A percentile compares a stretch with the other conserved stretches of the same genome.
phyloP scores from a whole-genome alignment of 2,113 vertebrate genomes.

The Pteruthius melanotis region DNA sequence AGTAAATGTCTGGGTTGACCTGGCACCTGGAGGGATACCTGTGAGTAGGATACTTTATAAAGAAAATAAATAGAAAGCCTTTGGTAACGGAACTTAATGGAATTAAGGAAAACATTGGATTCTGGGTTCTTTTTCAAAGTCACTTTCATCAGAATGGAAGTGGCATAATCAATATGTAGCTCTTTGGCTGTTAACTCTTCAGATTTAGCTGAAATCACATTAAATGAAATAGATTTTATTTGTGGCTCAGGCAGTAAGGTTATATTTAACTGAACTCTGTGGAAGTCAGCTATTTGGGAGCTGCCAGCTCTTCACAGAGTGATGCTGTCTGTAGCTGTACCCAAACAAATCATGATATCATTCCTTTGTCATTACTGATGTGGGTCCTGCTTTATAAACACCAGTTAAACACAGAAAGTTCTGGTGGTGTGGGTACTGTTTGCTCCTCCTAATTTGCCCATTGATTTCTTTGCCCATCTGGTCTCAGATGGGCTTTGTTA shows the following conservation, averaged over 20 bases:
- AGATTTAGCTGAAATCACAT: slow-evolving; percentile 38
- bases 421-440: not conserved
- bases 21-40: not conserved
- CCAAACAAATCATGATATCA: not conserved
- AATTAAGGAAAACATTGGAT: not conserved
- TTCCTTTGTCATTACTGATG: not conserved
- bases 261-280: slow-evolving; percentile 32
- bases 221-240: slow-evolving; percentile 30
- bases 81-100: not conserved
- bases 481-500: not conserved
- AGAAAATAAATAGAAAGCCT: not conserved
- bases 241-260: not conserved
- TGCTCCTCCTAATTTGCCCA: not conserved
- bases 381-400: not conserved
- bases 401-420: not conserved
- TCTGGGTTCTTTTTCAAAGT: not conserved
- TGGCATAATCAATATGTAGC: slow-evolving; percentile 34
- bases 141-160: not conserved
- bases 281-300: slow-evolving; percentile 9
- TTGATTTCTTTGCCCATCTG: not conserved
- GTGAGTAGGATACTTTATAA: not conserved
- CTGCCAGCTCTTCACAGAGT: not conserved
- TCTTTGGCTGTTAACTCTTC: slow-evolving; percentile 27
- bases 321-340: not conserved
- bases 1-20: not conserved